Evolutionary conservation across 2,888 invertebrate species (phyloP), one percentile per base, ranked within the genome.

Genomic region (Pachydiplax longipennis): DNA sequence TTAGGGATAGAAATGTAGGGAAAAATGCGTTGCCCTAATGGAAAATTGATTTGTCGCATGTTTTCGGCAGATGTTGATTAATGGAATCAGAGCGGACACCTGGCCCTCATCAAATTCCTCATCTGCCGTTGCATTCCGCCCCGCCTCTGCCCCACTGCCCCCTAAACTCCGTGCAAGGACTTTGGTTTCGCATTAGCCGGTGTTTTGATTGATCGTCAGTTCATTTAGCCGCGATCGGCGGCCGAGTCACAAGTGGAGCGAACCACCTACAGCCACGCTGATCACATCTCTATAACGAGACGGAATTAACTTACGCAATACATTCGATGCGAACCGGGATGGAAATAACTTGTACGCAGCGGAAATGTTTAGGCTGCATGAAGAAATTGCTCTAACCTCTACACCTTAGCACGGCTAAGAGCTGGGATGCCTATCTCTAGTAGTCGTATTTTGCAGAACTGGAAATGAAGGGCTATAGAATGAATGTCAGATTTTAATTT

Each of bases 171-270:
- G 31, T 31, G 37, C 35, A 37, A 37, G 61, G 58, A 61, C 22
- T 87, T 87, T 35, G 87, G 87, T 87, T 87, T 87, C 87, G 58
- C 87, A 87, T 87, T 87, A 87, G 61, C 87, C 61, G 18, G 25
- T 61, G 61, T 25, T 87, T 87, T 87, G 87, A 87, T 87, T 87
- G 87, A 87, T 87, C 87, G 87, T 37, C 61, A 87, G 87, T 87
- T 87, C 87, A 87, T 87, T 87, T 87, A n/a, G 87, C 87, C 4
- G 87, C 61, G 58, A 31, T 58, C n/a, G n/a, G n/a, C n/a, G n/a
- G 53, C 44, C 87, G 87, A 37, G 87, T 37, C 87, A 37, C 37
- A 18, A 31, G 48, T 31, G 35, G 53, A 83, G 31, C 53, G 82
- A 53, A 61, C 31, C 87, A 6, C 61, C n/a, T 58, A 48, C 35